A percentile compares a stretch with the other conserved stretches of the same genome.
Conservation (phyloP, 2,113 vertebrate genomes). For the Castor canadensis region DNA sequence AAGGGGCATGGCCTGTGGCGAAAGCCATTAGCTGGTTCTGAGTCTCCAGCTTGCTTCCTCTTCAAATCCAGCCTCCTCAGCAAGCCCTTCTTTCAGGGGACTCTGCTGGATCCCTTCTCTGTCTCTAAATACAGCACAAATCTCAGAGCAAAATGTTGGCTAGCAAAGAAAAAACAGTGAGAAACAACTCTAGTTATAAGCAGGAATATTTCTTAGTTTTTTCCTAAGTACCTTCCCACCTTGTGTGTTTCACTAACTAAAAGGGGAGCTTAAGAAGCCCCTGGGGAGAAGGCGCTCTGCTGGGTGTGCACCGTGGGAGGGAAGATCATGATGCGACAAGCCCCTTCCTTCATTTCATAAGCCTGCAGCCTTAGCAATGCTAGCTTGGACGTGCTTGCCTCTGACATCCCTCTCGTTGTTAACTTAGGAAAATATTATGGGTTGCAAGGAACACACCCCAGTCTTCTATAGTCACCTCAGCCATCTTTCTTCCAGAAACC, state of each 20-base stretch:
- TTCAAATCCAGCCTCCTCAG: not conserved
- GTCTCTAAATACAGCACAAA: not conserved
- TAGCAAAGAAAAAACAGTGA: not conserved
- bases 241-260: not conserved
- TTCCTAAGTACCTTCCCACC: not conserved
- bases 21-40: not conserved
- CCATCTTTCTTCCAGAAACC: constrained; percentile 34
- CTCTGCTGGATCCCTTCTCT: not conserved
- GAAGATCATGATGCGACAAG: not conserved
- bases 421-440: constrained; percentile 16
- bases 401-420: not conserved
- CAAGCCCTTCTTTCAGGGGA: not conserved
- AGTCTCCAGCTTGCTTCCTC: not conserved
- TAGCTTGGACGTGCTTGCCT: not conserved
- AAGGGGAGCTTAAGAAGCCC: not conserved
- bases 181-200: not conserved
- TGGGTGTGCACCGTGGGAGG: not conserved
- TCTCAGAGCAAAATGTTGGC: not conserved
- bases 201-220: not conserved
- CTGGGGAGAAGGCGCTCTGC: not conserved
- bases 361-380: not conserved
- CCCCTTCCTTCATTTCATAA: not conserved
- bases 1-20: not conserved
- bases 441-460: not conserved
- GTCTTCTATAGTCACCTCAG: not conserved